Conservation (phyloP, 2,797 vertebrate genomes). For the Bradypus variegatus region DNA sequence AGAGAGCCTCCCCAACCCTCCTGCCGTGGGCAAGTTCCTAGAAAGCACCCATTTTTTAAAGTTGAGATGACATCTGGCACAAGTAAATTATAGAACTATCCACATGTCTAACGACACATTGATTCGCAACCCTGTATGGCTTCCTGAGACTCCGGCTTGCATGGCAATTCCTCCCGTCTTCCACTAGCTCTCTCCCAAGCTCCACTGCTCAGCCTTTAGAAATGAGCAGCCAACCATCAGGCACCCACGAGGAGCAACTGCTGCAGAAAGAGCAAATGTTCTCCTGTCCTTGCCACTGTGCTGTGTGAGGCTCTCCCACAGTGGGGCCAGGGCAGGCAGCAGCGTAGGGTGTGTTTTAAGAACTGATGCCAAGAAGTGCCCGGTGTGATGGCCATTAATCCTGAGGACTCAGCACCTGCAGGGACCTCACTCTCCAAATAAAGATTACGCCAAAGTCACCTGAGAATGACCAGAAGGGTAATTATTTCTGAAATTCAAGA, state of each 20-base stretch:
- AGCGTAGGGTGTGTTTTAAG: neutral
- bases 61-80: neutral
- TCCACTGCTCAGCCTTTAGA: neutral
- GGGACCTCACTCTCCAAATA: constrained; percentile 10
- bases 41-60: constrained; percentile 6
- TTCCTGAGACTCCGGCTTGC: constrained; percentile 24
- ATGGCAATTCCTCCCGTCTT: constrained; percentile 30
- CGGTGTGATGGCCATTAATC: neutral
- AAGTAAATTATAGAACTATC: constrained; percentile 32
- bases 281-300: neutral
- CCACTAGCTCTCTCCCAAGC: constrained; percentile 10
- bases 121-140: constrained; percentile 29
- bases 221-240: constrained; percentile 19
- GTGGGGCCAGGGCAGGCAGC: neutral
- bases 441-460: neutral
- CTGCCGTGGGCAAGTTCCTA: neutral
- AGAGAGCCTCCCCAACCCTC: neutral
- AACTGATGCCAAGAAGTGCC: constrained; percentile 21
- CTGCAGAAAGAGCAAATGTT: constrained; percentile 24
- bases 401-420: neutral
- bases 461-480: neutral
- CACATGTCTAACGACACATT: constrained; percentile 31
- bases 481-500: constrained; percentile 15
- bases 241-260: constrained; percentile 48
- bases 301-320: neutral